Conservation (phyloP, 2,797 vertebrate genomes). For the Hemitrygon akajei region DNA sequence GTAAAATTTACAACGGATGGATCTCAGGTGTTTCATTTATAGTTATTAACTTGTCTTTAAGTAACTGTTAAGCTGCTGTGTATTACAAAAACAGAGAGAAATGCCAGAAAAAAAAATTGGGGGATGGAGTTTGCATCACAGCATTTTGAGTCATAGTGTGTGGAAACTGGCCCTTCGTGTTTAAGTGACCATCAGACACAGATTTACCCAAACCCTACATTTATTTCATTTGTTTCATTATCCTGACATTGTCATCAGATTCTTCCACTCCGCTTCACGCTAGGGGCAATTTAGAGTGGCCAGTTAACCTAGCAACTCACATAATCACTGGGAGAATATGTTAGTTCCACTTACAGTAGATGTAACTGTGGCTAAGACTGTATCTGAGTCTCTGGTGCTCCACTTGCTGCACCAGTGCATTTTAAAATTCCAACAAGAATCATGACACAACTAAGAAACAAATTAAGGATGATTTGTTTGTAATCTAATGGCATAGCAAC, state of each 20-base stretch:
- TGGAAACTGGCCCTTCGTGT: neutral
- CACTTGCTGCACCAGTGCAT: too few relatives aligned
- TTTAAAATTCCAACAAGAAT: neutral
- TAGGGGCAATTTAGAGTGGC: too few relatives aligned
- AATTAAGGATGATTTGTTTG: neutral
- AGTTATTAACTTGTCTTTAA: conserved; percentile 52
- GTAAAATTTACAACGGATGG: conserved; percentile 56
- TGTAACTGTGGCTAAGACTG: neutral
- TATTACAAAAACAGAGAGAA: conserved; percentile 49
- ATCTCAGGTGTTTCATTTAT: conserved; percentile 59
- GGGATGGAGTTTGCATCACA: neutral
- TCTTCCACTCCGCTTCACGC: too few relatives aligned
- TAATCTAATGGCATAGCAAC: too few relatives aligned
- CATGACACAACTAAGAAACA: neutral
- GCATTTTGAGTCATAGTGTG: too few relatives aligned
- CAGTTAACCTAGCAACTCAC: too few relatives aligned
- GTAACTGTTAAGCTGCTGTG: conserved; percentile 59
- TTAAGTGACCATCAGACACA: too few relatives aligned
- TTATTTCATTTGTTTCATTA: too few relatives aligned
- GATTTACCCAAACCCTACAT: too few relatives aligned
- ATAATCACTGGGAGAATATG: too few relatives aligned
- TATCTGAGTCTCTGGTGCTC: neutral
- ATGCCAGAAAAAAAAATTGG: neutral
- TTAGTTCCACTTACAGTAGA: too few relatives aligned
- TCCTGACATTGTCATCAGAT: too few relatives aligned